phyloP scores from a whole-genome alignment of 1,140 invertebrate genomes.

The Pararge aegeria region DNA sequence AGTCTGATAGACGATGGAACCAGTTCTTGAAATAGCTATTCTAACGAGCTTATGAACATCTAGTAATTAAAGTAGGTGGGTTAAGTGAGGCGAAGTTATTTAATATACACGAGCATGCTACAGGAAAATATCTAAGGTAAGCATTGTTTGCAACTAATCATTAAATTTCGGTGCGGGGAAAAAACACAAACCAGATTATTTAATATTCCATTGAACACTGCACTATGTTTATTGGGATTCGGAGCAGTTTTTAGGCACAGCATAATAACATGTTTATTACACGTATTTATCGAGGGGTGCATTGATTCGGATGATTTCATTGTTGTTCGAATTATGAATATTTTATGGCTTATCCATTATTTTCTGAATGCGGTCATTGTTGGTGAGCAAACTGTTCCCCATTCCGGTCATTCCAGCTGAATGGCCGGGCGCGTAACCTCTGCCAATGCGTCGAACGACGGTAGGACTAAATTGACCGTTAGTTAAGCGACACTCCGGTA shows the following conservation, averaged over 20 bases:
- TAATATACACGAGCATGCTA: background rate
- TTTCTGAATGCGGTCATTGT: conserved; percentile 56
- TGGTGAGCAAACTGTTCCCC: conserved; percentile 32
- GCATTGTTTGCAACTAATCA: too few species aligned
- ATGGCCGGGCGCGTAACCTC: conserved; percentile 37
- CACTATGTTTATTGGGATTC: background rate
- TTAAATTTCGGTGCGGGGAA: too few species aligned
- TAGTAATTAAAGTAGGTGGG: background rate
- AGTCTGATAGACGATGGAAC: background rate
- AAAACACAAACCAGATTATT: background rate
- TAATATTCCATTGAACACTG: background rate
- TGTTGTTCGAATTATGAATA: conserved; percentile 62
- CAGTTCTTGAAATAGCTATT: background rate
- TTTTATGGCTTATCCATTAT: conserved; percentile 57
- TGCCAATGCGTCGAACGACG: conserved; percentile 25
- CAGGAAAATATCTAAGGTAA: too few species aligned
- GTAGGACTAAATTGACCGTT: conserved; percentile 38
- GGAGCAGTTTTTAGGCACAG: conserved; percentile 6
- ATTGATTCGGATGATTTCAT: conserved; percentile 48
- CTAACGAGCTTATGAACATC: background rate
- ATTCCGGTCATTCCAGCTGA: conserved; percentile 43
- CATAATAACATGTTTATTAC: conserved; percentile 35
- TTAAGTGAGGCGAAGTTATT: background rate
- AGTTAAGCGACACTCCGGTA: conserved; percentile 4
- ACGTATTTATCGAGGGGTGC: conserved; percentile 36